Evolutionary conservation across 2,888 invertebrate species (phyloP).

Genomic region (Drosophila gaucha): DNA sequence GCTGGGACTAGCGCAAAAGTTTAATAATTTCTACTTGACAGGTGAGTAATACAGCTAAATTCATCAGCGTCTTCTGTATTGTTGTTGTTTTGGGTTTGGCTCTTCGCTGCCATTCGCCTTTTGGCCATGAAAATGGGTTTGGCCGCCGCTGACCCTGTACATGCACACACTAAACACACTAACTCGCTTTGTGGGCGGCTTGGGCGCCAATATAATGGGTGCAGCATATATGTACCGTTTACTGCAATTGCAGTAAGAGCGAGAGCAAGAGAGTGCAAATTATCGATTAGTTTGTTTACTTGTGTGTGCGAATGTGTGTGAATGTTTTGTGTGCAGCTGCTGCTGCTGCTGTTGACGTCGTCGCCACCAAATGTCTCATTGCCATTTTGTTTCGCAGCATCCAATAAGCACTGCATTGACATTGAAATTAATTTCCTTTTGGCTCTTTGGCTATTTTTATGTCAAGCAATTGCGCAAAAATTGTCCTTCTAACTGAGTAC

Average conservation of each 20-base stretch:
- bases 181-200: conserved; percentile 43
- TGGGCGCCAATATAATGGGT: conserved; percentile 52
- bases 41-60: conserved; percentile 86
- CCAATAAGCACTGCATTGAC: conserved; percentile 38
- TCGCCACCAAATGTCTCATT: conserved; percentile 34
- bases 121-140: conserved; percentile 60
- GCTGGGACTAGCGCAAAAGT: conserved; percentile 92
- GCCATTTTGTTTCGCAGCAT: conserved; percentile 45
- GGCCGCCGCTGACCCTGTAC: conserved; percentile 40
- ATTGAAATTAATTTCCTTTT: conserved; percentile 42
- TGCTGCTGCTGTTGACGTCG: conserved; percentile 29
- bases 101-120: conserved; percentile 4
- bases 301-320: conserved; percentile 6
- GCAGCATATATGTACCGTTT: conserved; percentile 39
- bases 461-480: conserved; percentile 12
- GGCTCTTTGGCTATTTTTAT: conserved; percentile 31
- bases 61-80: conserved; percentile 16
- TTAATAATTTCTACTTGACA: conserved; percentile 95
- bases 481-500: conserved; percentile 7
- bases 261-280: conserved; percentile 46
- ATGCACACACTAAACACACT: conserved; percentile 9
- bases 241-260: conserved; percentile 48
- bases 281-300: conserved; percentile 70
- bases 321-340: conserved; percentile 17
- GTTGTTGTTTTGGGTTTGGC: conserved; percentile 14